Evolutionary conservation across 1,140 invertebrate genomes (phyloP), one percentile per base, ranked within the genome.

Genomic region (Microplitis demolitor): DNA sequence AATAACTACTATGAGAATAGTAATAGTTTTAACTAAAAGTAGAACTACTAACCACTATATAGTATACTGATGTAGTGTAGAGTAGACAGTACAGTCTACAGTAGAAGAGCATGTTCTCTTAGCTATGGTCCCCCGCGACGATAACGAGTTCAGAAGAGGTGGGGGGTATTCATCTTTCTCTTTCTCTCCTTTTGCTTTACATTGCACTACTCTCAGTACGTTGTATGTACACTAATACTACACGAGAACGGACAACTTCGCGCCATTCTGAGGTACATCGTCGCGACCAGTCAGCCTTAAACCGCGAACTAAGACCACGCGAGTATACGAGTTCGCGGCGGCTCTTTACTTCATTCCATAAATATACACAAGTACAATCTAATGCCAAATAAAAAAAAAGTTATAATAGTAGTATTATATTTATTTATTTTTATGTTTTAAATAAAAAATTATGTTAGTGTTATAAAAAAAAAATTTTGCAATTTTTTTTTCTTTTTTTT

Each of bases 261-360:
- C 78, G 74, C 61, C 60, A 54, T 74, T 67, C 62, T 74, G 67
- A 69, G 72, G 66, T 76, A 75, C 74, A 75, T 76, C 77, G 77
- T 74, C 73, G 72, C 77, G 74, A 70, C 78, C 78, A 79, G 79
- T 80, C 79, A 78, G 78, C 76, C 76, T 78, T 75, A 77, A 80
- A 80, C 79, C 79, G 77, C 79, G 76, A 78, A 60, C 72, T 74
- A 74, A 68, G 73, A 77, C 78, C 71, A 69, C 73, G 45, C 72
- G 67, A 69, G 68, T 56, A 34, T 33, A 14, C 16, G 9, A 11
- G 31, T 45, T 14, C 33, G 24, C 66, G 35, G 9, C 72, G 56
- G 66, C 45, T 24, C 51, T 9, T 45, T 45, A 6, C 39, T 4
- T 66, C 13, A 64, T 64, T 71, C 69, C 61, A 54, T 71, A 45